Evolutionary conservation across 2,888 invertebrate species (phyloP).

Genomic region (Epistrophe grossulariae): DNA sequence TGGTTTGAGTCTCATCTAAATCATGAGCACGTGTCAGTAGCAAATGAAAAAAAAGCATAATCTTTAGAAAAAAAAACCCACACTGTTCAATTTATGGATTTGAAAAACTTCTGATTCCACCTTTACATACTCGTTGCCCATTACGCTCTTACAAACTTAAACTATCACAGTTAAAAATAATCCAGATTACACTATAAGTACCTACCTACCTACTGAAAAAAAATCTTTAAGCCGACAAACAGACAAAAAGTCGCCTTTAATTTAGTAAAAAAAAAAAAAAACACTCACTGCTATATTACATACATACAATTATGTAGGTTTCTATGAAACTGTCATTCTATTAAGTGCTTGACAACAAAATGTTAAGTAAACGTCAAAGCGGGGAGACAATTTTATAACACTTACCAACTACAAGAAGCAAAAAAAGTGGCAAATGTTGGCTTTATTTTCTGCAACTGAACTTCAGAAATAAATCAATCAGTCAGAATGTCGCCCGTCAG

Average conservation of each 20-base stretch:
- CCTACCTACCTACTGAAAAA: slow-evolving; percentile 53
- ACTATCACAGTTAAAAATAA: slow-evolving; percentile 45
- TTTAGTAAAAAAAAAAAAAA: slow-evolving; percentile 15
- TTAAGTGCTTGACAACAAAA: slow-evolving; percentile 30
- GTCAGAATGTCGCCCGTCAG: slow-evolving; percentile 30
- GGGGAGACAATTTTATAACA: slow-evolving; percentile 12
- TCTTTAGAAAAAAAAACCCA: background rate
- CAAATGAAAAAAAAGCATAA: background rate
- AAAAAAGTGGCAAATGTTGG: background rate
- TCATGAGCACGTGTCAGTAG: background rate
- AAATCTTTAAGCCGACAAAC: slow-evolving; percentile 25
- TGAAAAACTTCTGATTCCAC: background rate
- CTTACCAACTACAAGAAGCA: background rate
- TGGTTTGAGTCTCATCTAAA: background rate
- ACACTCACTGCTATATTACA: background rate
- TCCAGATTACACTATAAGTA: slow-evolving; percentile 67
- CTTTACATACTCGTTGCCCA: background rate
- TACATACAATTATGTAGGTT: no score
- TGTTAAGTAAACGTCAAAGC: background rate
- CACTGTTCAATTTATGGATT: slow-evolving; percentile 11
- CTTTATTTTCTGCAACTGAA: slow-evolving; percentile 42
- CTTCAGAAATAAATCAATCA: slow-evolving; percentile 57
- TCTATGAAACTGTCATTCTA: slow-evolving; percentile 46
- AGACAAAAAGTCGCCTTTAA: slow-evolving; percentile 48
- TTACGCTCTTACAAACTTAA: slow-evolving; percentile 41